phyloP scores from a whole-genome alignment of 2,113 vertebrate species.

The Dendrocopos noguchii region DNA sequence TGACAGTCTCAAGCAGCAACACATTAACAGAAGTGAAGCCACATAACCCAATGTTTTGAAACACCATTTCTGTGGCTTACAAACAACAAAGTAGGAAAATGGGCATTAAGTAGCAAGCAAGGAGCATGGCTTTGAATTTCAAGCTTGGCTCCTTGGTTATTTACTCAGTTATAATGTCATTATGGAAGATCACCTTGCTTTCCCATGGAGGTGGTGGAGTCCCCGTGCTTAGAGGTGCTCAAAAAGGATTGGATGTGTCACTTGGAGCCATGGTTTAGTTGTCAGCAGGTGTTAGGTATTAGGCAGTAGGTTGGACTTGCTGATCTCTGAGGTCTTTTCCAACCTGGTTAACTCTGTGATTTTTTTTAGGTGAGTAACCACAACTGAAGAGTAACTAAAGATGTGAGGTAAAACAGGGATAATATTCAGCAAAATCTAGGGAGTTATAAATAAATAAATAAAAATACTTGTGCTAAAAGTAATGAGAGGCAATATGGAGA shows the following conservation, averaged over 20 bases:
- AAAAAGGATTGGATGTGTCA: too few relatives aligned
- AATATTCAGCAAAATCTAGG: neutral
- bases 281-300: too few relatives aligned
- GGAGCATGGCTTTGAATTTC: conserved; percentile 25
- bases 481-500: neutral
- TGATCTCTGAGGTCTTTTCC: too few relatives aligned
- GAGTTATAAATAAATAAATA: neutral
- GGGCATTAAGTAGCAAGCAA: conserved; percentile 27
- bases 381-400: neutral
- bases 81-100: neutral
- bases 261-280: too few relatives aligned
- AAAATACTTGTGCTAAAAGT: neutral
- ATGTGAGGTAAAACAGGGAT: neutral
- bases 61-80: conserved; percentile 23
- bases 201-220: neutral
- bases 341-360: too few relatives aligned
- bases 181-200: neutral
- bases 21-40: conserved; percentile 7
- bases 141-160: conserved; percentile 11
- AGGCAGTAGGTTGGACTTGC: too few relatives aligned
- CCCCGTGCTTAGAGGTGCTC: too few relatives aligned
- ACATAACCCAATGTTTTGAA: conserved; percentile 37
- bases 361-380: neutral
- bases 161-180: conserved; percentile 18
- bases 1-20: neutral